A percentile compares a stretch with the other conserved stretches of the same genome.
These are phyloP conservation scores for Ochropleura leucogaster DNA, from an alignment of 2,888 invertebrate species.

Conservation along the genomic window DNA sequence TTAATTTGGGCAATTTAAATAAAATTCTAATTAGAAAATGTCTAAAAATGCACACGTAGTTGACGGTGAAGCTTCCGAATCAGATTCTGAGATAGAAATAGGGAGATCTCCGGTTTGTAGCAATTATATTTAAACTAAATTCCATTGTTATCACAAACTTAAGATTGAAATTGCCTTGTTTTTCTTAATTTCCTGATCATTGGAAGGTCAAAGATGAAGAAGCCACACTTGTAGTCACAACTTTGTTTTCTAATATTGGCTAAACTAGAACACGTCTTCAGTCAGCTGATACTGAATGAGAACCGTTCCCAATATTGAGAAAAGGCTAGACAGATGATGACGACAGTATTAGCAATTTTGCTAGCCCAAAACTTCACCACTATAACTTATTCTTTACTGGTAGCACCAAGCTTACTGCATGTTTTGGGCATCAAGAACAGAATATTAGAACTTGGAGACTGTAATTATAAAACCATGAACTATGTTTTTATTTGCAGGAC, in stretches of 20 bases:
- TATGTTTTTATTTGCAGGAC: slow-evolving; percentile 65
- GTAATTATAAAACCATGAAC: no score
- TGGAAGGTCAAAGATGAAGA: not conserved
- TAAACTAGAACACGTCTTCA: not conserved
- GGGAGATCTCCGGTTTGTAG: slow-evolving; percentile 80
- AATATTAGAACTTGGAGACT: not conserved
- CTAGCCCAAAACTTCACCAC: not conserved
- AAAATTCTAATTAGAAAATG: slow-evolving; percentile 67
- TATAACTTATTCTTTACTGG: not conserved
- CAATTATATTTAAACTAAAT: not conserved
- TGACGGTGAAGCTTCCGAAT: slow-evolving; percentile 87
- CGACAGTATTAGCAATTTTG: not conserved
- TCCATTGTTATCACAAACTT: slow-evolving; percentile 5
- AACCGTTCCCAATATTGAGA: no score
- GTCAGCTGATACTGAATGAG: no score
- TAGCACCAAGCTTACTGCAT: not conserved
- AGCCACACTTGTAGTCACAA: no score
- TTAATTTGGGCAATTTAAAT: not conserved
- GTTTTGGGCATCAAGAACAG: not conserved
- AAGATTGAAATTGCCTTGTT: not conserved
- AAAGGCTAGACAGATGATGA: not conserved
- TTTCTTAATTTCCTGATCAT: not conserved
- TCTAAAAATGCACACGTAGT: slow-evolving; percentile 82
- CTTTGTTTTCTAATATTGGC: not conserved
- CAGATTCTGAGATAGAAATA: slow-evolving; percentile 85